Evolutionary conservation across 2,888 invertebrate species (phyloP).

Genomic region (Spicauda simplicius): DNA sequence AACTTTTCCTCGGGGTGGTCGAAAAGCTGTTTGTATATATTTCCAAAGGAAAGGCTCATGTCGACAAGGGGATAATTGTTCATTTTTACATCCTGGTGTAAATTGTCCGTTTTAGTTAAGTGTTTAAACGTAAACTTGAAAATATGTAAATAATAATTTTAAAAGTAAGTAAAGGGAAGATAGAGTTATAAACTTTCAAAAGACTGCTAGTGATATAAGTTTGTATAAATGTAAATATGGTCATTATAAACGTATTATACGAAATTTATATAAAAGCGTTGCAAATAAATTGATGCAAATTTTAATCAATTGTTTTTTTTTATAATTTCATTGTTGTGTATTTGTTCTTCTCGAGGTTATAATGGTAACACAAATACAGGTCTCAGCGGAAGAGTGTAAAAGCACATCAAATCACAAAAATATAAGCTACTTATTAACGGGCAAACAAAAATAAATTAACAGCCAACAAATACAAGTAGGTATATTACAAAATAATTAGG

Average conservation of each 20-base stretch:
- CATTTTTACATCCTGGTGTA: conserved; percentile 91
- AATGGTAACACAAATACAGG: too few relatives aligned
- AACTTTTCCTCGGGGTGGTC: conserved; percentile 80
- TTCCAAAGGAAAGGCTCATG: conserved; percentile 93
- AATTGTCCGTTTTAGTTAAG: conserved; percentile 80
- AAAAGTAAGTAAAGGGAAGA: not conserved
- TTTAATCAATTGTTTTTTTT: not conserved
- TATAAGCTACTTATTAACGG: too few relatives aligned
- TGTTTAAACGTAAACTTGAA: conserved; percentile 10
- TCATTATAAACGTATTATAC: conserved; percentile 3
- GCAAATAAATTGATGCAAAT: conserved; percentile 43
- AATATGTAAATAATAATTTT: conserved; percentile 13
- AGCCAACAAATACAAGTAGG: too few relatives aligned
- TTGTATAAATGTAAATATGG: conserved; percentile 56
- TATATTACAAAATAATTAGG: too few relatives aligned
- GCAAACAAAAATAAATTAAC: too few relatives aligned
- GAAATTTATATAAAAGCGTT: conserved; percentile 44
- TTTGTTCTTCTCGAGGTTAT: too few relatives aligned
- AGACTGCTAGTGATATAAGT: conserved; percentile 64
- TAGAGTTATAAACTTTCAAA: conserved; percentile 46
- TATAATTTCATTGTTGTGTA: too few relatives aligned
- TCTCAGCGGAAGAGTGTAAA: too few relatives aligned
- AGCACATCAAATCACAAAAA: too few relatives aligned
- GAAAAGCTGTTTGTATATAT: conserved; percentile 89
- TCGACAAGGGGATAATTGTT: conserved; percentile 92